Evolutionary conservation across 2,797 vertebrate genomes (phyloP), one percentile per base, ranked within the genome.

Genomic region (Squalus acanthias): DNA sequence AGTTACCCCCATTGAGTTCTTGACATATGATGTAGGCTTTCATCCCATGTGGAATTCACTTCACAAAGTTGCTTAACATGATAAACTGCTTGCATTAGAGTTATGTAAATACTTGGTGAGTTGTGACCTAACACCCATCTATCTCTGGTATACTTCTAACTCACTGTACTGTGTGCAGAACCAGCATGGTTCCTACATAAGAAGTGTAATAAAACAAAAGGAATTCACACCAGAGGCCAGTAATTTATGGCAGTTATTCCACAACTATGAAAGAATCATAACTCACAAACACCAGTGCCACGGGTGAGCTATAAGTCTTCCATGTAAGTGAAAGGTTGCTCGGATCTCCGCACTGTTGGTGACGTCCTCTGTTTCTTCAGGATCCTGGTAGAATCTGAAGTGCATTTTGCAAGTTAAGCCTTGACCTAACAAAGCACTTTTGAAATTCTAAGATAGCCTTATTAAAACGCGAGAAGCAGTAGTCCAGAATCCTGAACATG

Each of bases 161-260:
- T 46, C 65, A 12, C 39, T 94, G 63, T 17, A 69, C n/a, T 26
- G 15, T 26, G 39, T 39, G 17, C 39, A 69, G 92, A 69, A 3
- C 65, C 92, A 70, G n/a, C 20, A 95, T 24, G 24, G 39, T 26
- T 70, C n/a, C 24, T 69, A 13, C 65, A 70, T 9, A 70, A 95
- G 92, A 50, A 29, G 92, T 70, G 92, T 24, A 95, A 70, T 70
- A 24, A 95, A 95, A 70, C 65, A 70, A 95, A 57, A 95, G 67
- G 39, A 95, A 69, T 70, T 95, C 22, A 70, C 92, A 95, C 39
- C 4, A 3, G 22, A 69, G 13, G n/a, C 22, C 39, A 4, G 65
- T 95, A 95, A 63, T 63, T 91, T 33, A 63, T 63, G 57, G 57
- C 57, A 91, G 22, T 50, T 26, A 4, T 95, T 24, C 33, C 92